Evolutionary conservation across 2,888 invertebrate genomes (phyloP), one percentile per base, ranked within the genome.

Genomic region (Subacronicta megacephala): DNA sequence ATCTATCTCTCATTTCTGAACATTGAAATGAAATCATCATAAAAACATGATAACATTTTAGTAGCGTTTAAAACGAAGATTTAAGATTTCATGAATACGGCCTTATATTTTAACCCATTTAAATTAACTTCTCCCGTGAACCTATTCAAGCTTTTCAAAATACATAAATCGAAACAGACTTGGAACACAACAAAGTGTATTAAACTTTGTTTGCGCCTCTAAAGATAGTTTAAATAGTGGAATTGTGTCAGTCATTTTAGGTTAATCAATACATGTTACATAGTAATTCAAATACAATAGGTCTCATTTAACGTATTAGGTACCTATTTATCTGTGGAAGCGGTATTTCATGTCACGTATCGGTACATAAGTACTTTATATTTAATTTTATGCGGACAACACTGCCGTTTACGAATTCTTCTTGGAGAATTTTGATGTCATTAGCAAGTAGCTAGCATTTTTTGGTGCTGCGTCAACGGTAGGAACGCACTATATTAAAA

Each of bases 371-470:
- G 87, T 85, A 87, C n/a, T n/a, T n/a, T n/a, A n/a, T n/a, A n/a
- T 87, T 87, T 84, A 83, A 88, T 85, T 87, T 84, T 73, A 77
- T 78, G 69, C 77, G n/a, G 5, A 31, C 70, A 74, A 77, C 80
- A 83, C 80, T 75, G 80, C 72, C 71, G 51, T 73, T 75, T 50
- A 77, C 67, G 66, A 87, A 89, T 90, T 87, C 85, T 82, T 84
- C n/a, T 79, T 67, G 85, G 85, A 82, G 84, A 83, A 86, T 87
- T n/a, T 86, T 82, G 78, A 75, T 75, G 82, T 90, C 90, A 89
- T 92, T 90, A 90, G 83, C 78, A 81, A 81, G 80, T 90, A 90
- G 83, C 78, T 81, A 81, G 80, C 84, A 91, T 89, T 90, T 89
- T 81, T 66, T 53, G 56, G 78, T 78, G 81, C 83, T 84, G 78